Evolutionary conservation across 2,113 vertebrate genomes (phyloP), one percentile per base, ranked within the genome.

Genomic region (Chaenocephalus aceratus): DNA sequence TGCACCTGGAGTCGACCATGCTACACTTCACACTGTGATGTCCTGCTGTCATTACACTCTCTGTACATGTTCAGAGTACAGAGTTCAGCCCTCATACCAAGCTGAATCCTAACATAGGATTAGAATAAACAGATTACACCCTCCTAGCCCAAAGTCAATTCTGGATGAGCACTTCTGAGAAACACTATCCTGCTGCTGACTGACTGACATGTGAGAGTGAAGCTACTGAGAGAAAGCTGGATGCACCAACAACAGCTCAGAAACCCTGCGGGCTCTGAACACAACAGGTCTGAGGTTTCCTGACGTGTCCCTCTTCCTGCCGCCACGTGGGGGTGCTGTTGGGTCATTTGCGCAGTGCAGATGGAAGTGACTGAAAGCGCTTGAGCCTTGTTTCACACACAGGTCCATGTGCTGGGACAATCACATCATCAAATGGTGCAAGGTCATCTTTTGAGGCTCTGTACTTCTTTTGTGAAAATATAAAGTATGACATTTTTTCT

Each of bases 181-280:
- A 1, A 18, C 23, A 6, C 46, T 53, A n/a, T 53, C 60, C 34
- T 57, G 67, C 59, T n/a, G 51, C 18, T 7, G 14, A 53, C 62
- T 14, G 21, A 41, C 72, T 66, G 45, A 5, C 73, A 60, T 67
- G 13, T 34, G 54, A 67, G 48, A 45, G 77, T 60, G 46, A 73
- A 73, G 66, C 62, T 65, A n/a, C 62, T 45, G 4, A 53, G 61
- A 44, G 59, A 62, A 48, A 52, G 56, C 64, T 30, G 30, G 30
- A 30, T 30, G 30, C 30, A 30, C 30, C 13, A 2, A 10, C 23
- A 10, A 10, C 21, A 14, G 23, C 36, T 60, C 49, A 45, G 10
- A 46, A 36, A 5, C 60, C 45, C 77, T 46, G 18, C 18, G 34
- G 48, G 53, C 67, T 44, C 34, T 6, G 14, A 18, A 71, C 44